Base-by-base conservation (phyloP, 2,888 invertebrate species). In the Gryllus longicercus region DNA sequence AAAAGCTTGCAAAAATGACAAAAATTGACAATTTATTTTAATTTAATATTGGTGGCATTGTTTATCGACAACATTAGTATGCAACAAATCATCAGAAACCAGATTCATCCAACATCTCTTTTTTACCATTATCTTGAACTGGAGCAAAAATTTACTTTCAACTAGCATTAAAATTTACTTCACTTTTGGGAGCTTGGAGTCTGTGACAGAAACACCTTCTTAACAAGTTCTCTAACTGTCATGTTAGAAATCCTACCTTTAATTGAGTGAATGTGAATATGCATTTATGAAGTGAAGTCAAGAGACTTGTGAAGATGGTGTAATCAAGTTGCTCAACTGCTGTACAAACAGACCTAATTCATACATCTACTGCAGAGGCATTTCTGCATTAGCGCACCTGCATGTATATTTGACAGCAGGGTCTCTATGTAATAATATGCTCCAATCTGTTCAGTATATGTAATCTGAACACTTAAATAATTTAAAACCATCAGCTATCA, bases 51-150 rank as follows among this genome's bases (percentile, higher is more conserved):
- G 63, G 63, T 63, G 63, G 63, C n/a, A 63, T 63, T 63, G 63
- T 63, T n/a, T n/a, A 11, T 63, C 16, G n/a, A 63, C 63, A 63
- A 63, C 63, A 63, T 14, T 63, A n/a, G n/a, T 63, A n/a, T 18
- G 63, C 63, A 63, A 63, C n/a, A 63, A 63, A 63, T 63, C 63
- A n/a, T 63, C n/a, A n/a, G 63, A 63, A 63, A 63, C n/a, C 14
- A 63, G n/a, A 63, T n/a, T 63, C 63, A 63, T 14, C 63, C 63
- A 63, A 14, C 14, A 18, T 63, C 63, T 63, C 63, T 63, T 63
- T 63, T n/a, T 63, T 63, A 18, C n/a, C 63, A 16, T 63, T n/a
- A 5, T 63, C 8, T 63, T 14, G 63, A 63, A n/a, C 63, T 18
- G 14, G n/a, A 63, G 63, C 14, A 63, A n/a, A 11, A 63, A 63